Conservation (phyloP, 2,797 vertebrate genomes). For the Tapera naevia region DNA sequence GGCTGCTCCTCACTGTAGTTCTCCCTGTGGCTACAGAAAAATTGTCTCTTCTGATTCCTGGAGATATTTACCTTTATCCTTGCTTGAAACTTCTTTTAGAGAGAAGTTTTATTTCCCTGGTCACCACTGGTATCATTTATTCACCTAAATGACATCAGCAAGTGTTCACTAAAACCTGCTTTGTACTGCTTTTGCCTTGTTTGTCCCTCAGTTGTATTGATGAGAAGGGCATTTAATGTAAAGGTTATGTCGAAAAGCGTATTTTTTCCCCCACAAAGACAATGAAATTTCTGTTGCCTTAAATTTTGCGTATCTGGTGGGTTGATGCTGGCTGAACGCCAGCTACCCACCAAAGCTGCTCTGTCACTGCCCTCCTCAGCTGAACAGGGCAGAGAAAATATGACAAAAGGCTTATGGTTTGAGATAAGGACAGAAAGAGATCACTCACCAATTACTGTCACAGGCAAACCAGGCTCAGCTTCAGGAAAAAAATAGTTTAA, state of each 20-base stretch:
- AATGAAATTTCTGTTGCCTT: background rate
- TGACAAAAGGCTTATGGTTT: too few relatives aligned
- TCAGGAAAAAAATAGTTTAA: too few relatives aligned
- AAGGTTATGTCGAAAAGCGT: background rate
- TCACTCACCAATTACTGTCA: too few relatives aligned
- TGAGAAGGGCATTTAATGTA: background rate
- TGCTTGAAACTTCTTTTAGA: background rate
- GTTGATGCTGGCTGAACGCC: too few relatives aligned
- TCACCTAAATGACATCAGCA: background rate
- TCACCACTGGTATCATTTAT: rapidly evolving
- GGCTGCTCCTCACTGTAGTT: background rate
- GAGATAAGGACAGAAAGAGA: too few relatives aligned
- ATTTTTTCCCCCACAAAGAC: rapidly evolving
- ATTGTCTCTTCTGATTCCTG: rapidly evolving
- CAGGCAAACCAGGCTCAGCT: too few relatives aligned
- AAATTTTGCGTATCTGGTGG: background rate
- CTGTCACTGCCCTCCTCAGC: too few relatives aligned
- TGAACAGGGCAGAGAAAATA: too few relatives aligned
- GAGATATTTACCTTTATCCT: rapidly evolving
- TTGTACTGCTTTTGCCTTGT: background rate
- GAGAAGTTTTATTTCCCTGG: rapidly evolving
- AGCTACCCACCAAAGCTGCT: too few relatives aligned
- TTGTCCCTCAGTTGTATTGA: background rate
- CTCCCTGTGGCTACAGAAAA: rapidly evolving
- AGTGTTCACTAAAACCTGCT: background rate